Conservation (phyloP, 2,113 vertebrate species). For the Carassius gibelio region DNA sequence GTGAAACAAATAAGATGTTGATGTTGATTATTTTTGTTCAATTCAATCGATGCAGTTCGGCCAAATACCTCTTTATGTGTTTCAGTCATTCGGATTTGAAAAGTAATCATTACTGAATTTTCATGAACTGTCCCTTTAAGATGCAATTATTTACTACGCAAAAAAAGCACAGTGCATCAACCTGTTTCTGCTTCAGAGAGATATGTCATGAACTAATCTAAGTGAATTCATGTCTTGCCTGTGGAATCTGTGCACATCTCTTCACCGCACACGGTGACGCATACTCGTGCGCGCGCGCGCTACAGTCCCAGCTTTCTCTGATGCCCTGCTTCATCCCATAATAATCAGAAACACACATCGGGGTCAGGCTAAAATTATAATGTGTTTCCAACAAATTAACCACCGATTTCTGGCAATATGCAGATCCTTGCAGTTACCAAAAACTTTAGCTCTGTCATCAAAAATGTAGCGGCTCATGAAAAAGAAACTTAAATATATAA, state of each 20-base stretch:
- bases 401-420: background rate
- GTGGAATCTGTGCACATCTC: background rate
- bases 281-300: no score
- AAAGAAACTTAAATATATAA: background rate
- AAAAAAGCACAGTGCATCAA: background rate
- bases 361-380: background rate
- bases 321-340: background rate
- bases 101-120: background rate
- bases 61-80: background rate
- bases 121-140: background rate
- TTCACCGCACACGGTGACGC: background rate
- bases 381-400: background rate
- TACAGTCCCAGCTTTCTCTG: no score
- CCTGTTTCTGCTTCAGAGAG: background rate
- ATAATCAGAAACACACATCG: constrained; percentile 11
- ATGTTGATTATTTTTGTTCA: background rate
- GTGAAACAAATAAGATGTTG: background rate
- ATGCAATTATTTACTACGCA: background rate
- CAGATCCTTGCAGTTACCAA: background rate
- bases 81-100: background rate
- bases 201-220: background rate
- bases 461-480: background rate
- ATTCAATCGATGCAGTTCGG: background rate
- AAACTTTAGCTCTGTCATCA: background rate
- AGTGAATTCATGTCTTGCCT: background rate